Percentiles rank a stretch among this genome's conserved stretches.
Conservation (phyloP, 2,797 vertebrate genomes). For the Coregonus sp. region DNA sequence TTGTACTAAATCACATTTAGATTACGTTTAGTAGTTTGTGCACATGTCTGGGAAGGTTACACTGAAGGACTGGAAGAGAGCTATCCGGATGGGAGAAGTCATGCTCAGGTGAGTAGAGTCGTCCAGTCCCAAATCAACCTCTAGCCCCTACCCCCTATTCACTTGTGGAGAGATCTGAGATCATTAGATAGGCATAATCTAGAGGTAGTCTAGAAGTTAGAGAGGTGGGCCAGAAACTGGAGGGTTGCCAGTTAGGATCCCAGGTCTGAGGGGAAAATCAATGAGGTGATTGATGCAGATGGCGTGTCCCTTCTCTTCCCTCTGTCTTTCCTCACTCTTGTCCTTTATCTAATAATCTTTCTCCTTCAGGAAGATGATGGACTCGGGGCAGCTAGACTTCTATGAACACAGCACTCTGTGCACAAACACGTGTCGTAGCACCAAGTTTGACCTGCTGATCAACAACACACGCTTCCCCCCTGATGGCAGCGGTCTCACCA, state of each 20-base stretch:
- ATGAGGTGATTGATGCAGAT: no score
- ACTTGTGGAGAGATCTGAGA: background rate
- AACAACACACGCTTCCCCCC: conserved; percentile 94
- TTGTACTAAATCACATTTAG: background rate
- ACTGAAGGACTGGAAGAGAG: conserved; percentile 98
- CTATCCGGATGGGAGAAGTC: conserved; percentile 93
- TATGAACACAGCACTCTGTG: conserved; percentile 97
- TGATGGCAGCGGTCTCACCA: conserved; percentile 84
- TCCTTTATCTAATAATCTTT: background rate
- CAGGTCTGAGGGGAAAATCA: background rate
- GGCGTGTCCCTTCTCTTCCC: background rate
- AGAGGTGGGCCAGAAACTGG: background rate
- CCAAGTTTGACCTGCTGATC: conserved; percentile 97
- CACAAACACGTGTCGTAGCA: conserved; percentile 97
- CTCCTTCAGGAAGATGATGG: conserved; percentile 94
- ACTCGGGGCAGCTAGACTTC: conserved; percentile 97
- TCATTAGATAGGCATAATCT: background rate
- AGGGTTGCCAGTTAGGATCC: background rate
- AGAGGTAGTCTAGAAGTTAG: background rate
- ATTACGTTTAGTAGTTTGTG: conserved; percentile 80
- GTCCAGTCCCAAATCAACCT: background rate
- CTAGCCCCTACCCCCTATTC: no score
- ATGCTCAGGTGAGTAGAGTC: conserved; percentile 88
- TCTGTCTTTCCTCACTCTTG: background rate
- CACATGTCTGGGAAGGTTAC: conserved; percentile 97